Evolutionary conservation across 2,888 invertebrate genomes (phyloP).

Genomic region (Gnatocerus cornutus): DNA sequence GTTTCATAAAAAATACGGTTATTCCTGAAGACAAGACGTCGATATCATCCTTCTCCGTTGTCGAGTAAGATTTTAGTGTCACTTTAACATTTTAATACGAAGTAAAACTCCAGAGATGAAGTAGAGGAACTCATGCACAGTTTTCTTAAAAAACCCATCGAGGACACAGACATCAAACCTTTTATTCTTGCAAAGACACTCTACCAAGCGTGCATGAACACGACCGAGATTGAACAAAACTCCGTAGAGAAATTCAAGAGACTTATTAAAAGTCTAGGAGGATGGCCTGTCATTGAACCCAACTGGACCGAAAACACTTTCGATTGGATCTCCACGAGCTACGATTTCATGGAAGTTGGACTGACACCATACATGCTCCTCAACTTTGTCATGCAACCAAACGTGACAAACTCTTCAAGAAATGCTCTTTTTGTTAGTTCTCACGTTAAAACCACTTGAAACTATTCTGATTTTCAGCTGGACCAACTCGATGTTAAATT

Average conservation of each 20-base stretch:
- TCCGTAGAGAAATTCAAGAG: conserved; percentile 26
- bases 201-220: conserved; percentile 88
- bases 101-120: conserved; percentile 72
- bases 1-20: conserved; percentile 76
- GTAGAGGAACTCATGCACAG: conserved; percentile 80
- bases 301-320: conserved; percentile 80
- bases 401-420: conserved; percentile 38
- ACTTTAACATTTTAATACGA: conserved; percentile 13
- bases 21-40: conserved; percentile 85
- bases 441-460: not conserved
- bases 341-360: conserved; percentile 82
- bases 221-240: conserved; percentile 63
- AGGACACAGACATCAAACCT: conserved; percentile 75
- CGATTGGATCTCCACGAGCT: conserved; percentile 84
- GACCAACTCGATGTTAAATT: conserved; percentile 81
- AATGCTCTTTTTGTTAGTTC: conserved; percentile 37
- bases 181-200: conserved; percentile 83
- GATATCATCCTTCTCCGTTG: conserved; percentile 70
- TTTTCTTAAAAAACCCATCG: conserved; percentile 76
- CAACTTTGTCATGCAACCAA: conserved; percentile 17
- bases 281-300: conserved; percentile 89
- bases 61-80: conserved; percentile 26
- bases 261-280: conserved; percentile 77
- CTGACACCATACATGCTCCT: conserved; percentile 75
- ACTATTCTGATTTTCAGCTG: conserved; percentile 72